phyloP scores from a whole-genome alignment of 64 coral and sea anemone genomes.

The Astreopora myriophthalma region DNA sequence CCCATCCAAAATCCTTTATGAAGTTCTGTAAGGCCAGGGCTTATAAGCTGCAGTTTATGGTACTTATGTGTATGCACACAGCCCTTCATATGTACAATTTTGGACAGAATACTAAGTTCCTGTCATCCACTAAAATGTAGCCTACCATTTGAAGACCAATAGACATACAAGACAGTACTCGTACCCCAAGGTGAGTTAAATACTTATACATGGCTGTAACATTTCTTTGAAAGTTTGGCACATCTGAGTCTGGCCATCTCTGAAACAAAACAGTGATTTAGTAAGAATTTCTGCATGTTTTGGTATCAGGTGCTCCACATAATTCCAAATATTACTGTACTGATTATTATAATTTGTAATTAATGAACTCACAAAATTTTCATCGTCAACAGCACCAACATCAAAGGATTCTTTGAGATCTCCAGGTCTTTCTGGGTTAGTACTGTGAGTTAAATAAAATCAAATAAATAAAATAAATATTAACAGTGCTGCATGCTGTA shows the following conservation, averaged over 20 bases:
- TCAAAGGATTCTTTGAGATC: conserved; percentile 53
- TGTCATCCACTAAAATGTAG: no score
- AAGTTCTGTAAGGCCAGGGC: no score
- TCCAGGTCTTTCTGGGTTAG: conserved; percentile 28
- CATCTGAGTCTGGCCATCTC: conserved; percentile 26
- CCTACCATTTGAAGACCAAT: conserved; percentile 25
- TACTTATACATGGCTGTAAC: not conserved
- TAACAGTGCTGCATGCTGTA: not conserved
- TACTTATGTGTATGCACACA: no score
- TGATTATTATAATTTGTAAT: no score
- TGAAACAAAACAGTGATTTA: not conserved
- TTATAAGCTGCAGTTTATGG: no score
- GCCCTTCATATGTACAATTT: no score
- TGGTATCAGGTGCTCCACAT: no score
- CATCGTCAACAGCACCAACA: conserved; percentile 13
- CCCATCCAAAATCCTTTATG: no score
- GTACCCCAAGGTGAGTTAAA: not conserved
- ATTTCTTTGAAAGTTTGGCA: conserved; percentile 18
- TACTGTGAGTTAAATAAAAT: not conserved
- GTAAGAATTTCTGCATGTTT: no score
- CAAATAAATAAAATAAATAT: not conserved
- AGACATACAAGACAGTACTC: conserved; percentile 33
- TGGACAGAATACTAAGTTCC: no score
- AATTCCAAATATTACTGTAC: no score
- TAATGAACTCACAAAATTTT: conserved; percentile 53